Base-by-base conservation (phyloP, 2,113 vertebrate species). In the Ptilorrhoa leucosticta region DNA sequence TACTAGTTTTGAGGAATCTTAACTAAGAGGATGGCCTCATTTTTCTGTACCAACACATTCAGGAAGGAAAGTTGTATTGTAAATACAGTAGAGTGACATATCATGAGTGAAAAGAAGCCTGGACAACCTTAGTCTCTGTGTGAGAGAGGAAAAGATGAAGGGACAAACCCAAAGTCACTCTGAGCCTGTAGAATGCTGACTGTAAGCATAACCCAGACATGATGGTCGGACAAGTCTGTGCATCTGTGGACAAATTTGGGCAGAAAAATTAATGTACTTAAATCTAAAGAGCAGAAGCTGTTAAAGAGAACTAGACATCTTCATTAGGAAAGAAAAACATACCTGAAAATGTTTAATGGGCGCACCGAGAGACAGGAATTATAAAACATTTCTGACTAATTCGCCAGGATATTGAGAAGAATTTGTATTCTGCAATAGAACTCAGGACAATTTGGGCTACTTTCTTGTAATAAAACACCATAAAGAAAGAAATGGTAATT, bases 401-500 rank as follows among this genome's bases (percentile, higher is more conserved):
- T 60, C 18, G 39, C 30, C 8, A 28, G 14, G 73, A 65, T 57
- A 50, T 27, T 50, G 48, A 51, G 51, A 76, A 65, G 31, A 86
- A 80, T 72, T 83, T 83, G 60, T 65, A 90, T 90, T 92, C 89
- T 69, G 33, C 7, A 83, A 26, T 42, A 78, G 69, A 85, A 72
- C 56, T 20, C 31, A 26, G 71, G 81, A 79, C 17, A 79, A 40
- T 87, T 87, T 94, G 57, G 73, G 45, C 50, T 72, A 47, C 78
- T 92, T 91, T 72, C 85, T 77, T 54, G 79, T 47, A 80, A 75
- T 83, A 53, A 93, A 93, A 71, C 33, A 48, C 90, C 61, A 78
- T 94, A 93, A 94, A 96, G 73, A 88, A 87, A 86, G 68, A 93
- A 96, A 91, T 83, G 68, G 40, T 84, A 93, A 96, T 94, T 86